Percentiles rank a stretch among this genome's conserved stretches.
These are phyloP conservation scores for Ammodramus savannarum DNA, from an alignment of 2,113 vertebrate species.

Conservation along the genomic window DNA sequence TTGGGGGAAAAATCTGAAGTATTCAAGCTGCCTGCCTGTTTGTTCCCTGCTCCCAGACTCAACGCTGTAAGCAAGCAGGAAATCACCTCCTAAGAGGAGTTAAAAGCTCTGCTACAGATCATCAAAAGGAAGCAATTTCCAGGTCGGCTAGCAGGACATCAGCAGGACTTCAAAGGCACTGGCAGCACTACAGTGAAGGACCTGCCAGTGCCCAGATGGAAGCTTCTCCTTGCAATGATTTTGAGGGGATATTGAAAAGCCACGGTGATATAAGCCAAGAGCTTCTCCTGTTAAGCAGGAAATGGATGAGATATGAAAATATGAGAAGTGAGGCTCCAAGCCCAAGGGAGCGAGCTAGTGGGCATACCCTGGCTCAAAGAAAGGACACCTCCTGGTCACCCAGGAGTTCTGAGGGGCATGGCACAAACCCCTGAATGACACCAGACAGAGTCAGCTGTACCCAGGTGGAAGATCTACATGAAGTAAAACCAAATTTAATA, in stretches of 20 bases:
- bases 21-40: background rate
- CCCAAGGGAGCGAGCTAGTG: fast-evolving
- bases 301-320: background rate
- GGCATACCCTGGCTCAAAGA: background rate
- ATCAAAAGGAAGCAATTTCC: background rate
- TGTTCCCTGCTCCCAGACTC: background rate
- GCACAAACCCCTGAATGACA: background rate
- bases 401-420: fast-evolving
- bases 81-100: background rate
- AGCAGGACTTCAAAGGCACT: background rate
- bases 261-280: background rate
- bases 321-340: background rate
- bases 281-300: background rate
- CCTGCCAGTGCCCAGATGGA: background rate
- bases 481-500: background rate
- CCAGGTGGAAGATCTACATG: background rate
- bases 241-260: background rate
- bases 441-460: background rate
- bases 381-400: background rate
- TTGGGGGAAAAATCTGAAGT: background rate
- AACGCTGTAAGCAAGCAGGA: background rate
- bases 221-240: background rate
- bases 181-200: background rate
- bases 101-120: background rate
- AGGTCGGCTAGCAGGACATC: background rate